Conservation (phyloP, 2,888 invertebrate species). For the Zygaena filipendulae region DNA sequence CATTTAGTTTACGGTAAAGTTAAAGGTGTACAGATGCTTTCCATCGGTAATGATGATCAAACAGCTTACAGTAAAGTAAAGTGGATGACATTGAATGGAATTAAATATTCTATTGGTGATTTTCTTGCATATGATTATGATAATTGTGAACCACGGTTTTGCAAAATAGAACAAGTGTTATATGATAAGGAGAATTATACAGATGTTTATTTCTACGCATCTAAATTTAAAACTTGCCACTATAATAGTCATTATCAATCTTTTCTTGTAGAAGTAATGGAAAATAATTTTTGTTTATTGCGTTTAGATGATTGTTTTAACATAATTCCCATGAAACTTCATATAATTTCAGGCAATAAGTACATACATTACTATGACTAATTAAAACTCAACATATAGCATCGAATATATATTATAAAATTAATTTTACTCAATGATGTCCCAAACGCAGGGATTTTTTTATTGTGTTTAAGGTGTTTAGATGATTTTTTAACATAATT, state of each 20-base stretch:
- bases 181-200: slow-evolving; percentile 1
- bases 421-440: too few species aligned
- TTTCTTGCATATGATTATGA: slow-evolving; percentile 2
- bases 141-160: slow-evolving; percentile 2
- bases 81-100: slow-evolving; percentile 6
- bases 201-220: slow-evolving; percentile 4
- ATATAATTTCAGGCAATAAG: neutral
- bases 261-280: slow-evolving; percentile 1
- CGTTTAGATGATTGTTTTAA: slow-evolving; percentile 4
- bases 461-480: too few species aligned
- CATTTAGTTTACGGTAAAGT: slow-evolving; percentile 1
- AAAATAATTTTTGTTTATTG: slow-evolving; percentile 1
- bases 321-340: slow-evolving; percentile 2
- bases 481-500: too few species aligned
- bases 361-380: neutral
- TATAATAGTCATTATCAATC: slow-evolving; percentile 4
- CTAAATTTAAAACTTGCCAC: slow-evolving; percentile 2
- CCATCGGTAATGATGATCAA: neutral
- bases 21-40: neutral
- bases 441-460: too few species aligned
- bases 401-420: too few species aligned
- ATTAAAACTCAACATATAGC: too few species aligned
- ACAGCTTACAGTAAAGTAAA: slow-evolving; percentile 2
- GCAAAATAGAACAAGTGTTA: slow-evolving; percentile 3
- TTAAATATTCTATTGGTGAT: slow-evolving; percentile 7